These are phyloP conservation scores for Thaleichthys pacificus DNA, from an alignment of 2,797 vertebrate species.

Conservation along the genomic window DNA sequence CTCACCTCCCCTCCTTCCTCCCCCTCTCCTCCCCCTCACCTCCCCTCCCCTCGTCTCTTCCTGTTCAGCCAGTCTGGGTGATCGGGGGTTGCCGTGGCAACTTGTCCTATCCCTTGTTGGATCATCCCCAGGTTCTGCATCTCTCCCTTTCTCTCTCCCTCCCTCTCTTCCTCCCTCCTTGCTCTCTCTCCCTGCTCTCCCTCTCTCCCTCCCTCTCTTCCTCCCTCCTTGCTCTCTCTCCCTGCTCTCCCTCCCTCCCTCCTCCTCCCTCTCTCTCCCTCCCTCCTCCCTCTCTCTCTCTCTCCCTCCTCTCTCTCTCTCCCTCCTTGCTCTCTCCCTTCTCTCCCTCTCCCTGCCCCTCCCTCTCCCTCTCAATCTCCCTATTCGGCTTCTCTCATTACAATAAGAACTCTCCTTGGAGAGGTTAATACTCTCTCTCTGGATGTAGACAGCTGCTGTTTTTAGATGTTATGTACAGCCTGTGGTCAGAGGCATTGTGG, in stretches of 20 bases:
- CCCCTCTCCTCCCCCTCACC: neutral
- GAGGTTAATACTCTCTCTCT: too few species aligned
- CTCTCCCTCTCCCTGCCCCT: neutral
- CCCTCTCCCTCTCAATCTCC: neutral
- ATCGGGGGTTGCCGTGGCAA: conserved; percentile 70
- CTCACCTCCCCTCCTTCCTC: conserved; percentile 7
- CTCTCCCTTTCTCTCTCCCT: conserved; percentile 13
- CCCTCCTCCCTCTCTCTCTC: neutral
- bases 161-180: neutral
- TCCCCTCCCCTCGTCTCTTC: conserved; percentile 29
- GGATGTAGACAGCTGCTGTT: neutral
- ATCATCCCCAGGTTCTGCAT: conserved; percentile 52
- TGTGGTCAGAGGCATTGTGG: neutral
- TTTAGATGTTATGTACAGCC: neutral
- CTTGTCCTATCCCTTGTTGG: conserved; percentile 50
- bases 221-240: neutral
- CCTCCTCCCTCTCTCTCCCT: neutral
- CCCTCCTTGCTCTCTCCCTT: neutral
- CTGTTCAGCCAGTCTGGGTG: conserved; percentile 55
- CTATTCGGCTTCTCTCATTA: neutral
- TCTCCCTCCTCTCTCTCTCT: conserved; percentile 7
- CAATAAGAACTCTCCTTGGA: too few species aligned
- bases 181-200: conserved; percentile 6
- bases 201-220: neutral
- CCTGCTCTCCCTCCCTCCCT: neutral